Conservation (phyloP, 30 jellyfish, hydroid and myxozoan species). For the Hydractinia echinata region DNA sequence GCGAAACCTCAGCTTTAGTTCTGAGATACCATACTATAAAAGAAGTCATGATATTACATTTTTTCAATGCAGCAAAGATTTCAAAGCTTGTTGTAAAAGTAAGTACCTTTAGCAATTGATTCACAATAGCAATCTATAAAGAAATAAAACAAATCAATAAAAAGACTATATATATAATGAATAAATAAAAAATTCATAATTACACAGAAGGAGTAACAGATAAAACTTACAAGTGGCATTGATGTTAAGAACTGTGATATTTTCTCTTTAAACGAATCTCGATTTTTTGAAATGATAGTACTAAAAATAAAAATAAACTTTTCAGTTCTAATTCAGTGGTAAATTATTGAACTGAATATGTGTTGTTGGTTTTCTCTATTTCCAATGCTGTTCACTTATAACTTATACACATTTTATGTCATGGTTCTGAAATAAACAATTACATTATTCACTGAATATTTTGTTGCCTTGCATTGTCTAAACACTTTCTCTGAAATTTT, state of each 20-base stretch:
- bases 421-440: too few species aligned
- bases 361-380: too few species aligned
- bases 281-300: constrained; percentile 73
- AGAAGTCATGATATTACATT: neutral
- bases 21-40: constrained; percentile 79
- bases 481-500: too few species aligned
- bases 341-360: too few species aligned
- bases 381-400: too few species aligned
- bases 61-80: neutral
- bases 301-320: constrained; percentile 23
- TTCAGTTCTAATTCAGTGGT: too few species aligned
- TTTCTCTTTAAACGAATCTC: constrained; percentile 38
- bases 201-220: neutral
- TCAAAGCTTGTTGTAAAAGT: neutral
- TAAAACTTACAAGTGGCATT: constrained; percentile 77
- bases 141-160: constrained; percentile 1
- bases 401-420: too few species aligned
- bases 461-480: too few species aligned
- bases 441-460: too few species aligned
- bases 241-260: constrained; percentile 57
- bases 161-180: neutral
- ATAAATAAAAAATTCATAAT: neutral
- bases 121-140: constrained; percentile 69
- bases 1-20: constrained; percentile 78
- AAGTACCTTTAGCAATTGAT: constrained; percentile 81